These are phyloP conservation scores for Unio pictorum DNA, from an alignment of 2,888 invertebrate genomes.

Conservation along the genomic window DNA sequence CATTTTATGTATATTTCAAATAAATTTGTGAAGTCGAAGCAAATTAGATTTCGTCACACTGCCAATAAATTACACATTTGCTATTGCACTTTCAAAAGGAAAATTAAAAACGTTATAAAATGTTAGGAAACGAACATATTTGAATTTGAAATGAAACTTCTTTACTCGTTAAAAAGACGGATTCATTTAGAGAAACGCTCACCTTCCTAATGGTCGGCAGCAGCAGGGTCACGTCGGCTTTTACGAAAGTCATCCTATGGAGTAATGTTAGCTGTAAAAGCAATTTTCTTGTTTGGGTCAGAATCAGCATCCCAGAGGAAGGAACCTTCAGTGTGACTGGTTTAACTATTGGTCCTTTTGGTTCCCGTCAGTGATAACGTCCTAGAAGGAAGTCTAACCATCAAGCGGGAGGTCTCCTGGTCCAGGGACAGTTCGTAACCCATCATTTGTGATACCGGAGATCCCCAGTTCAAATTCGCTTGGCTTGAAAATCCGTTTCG, in stretches of 20 bases:
- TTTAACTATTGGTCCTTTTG: conserved; percentile 7
- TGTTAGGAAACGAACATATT: too few relatives aligned
- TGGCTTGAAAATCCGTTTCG: conserved; percentile 6
- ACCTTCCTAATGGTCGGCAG: conserved; percentile 50
- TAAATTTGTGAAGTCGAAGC: too few relatives aligned
- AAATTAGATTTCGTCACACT: not conserved
- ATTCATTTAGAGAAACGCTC: conserved; percentile 3
- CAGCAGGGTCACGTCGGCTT: conserved; percentile 37
- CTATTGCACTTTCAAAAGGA: too few relatives aligned
- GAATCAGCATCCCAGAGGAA: conserved; percentile 53
- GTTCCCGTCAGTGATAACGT: conserved; percentile 30
- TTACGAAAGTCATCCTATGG: conserved; percentile 22
- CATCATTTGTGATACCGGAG: conserved; percentile 6
- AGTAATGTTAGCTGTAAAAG: conserved; percentile 18
- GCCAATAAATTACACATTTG: too few relatives aligned
- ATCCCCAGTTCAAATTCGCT: conserved; percentile 18
- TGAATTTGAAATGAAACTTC: not conserved
- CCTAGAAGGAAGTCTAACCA: conserved; percentile 36
- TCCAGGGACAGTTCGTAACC: conserved; percentile 19
- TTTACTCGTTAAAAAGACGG: not conserved
- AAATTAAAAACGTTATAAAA: too few relatives aligned
- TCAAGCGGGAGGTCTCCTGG: conserved; percentile 25
- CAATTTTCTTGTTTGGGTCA: conserved; percentile 44
- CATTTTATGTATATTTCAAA: too few relatives aligned
- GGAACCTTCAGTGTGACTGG: conserved; percentile 15